Evolutionary conservation across 2,888 invertebrate genomes (phyloP), one percentile per base, ranked within the genome.

Genomic region (Kryphioiulus occultus): DNA sequence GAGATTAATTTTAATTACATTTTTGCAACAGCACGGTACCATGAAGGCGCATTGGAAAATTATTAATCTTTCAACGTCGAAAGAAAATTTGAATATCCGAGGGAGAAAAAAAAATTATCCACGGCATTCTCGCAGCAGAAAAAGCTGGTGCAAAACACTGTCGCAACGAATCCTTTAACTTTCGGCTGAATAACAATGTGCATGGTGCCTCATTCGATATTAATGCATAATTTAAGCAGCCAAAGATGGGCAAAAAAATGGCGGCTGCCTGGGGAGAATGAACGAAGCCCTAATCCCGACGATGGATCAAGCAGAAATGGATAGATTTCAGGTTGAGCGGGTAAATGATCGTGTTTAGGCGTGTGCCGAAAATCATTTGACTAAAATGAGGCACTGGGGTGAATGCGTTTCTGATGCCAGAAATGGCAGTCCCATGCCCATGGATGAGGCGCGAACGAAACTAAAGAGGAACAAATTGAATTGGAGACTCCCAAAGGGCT

Each of bases 131-230:
- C n/a, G 26, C 30, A 30, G 30, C 78, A 78, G 30, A 78, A 78
- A 44, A 78, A 78, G 30, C 26, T 26, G 30, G 26, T 22, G 78
- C 78, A 78, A 78, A 78, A 78, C 85, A 85, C 42, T 85, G 85
- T 85, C 85, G 26, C 39, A 85, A 42, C 85, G 42, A 85, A 85
- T 85, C 44, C 42, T 42, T 85, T 85, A 39, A 85, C 85, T 85
- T 85, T 44, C 85, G 85, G 44, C 85, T 85, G 85, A 85, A 85
- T 85, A 85, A 85, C 85, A 85, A 85, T 85, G 85, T 22, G 44
- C 39, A 22, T 85, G n/a, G 44, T 26, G 39, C 78, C 78, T 22
- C 78, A 78, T 78, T 78, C 78, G 78, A 78, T 78, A 78, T 78
- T 78, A 78, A 78, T 78, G 78, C 78, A 78, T 78, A 78, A 78